These are phyloP conservation scores for Lampris incognitus DNA, from an alignment of 2,113 vertebrate species.

Conservation along the genomic window DNA sequence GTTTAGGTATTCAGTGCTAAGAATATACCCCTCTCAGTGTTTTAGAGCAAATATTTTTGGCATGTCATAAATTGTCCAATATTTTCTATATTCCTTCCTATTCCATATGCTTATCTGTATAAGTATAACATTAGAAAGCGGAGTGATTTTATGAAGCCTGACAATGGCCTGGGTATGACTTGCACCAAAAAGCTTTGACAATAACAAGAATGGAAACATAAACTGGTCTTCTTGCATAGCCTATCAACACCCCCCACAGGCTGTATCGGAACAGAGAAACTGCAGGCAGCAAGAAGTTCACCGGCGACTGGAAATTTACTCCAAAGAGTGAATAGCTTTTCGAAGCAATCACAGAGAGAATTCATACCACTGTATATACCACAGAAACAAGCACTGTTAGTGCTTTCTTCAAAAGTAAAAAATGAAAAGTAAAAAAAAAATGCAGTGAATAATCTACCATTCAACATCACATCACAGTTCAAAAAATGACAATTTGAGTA, in stretches of 20 bases:
- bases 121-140: conserved; percentile 19
- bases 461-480: neutral
- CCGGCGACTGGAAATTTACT: neutral
- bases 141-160: conserved; percentile 67
- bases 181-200: conserved; percentile 27
- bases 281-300: conserved; percentile 22
- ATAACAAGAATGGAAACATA: conserved; percentile 54
- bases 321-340: neutral
- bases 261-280: conserved; percentile 13
- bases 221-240: conserved; percentile 17
- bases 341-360: neutral
- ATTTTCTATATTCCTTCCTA: conserved; percentile 12
- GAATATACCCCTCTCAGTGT: conserved; percentile 50
- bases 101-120: conserved; percentile 31
- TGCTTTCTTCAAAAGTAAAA: neutral
- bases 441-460: neutral
- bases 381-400: neutral
- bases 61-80: conserved; percentile 58
- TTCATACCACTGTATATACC: neutral
- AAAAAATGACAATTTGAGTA: no score
- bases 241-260: conserved; percentile 43
- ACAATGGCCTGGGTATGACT: conserved; percentile 45
- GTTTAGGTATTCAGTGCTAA: conserved; percentile 32
- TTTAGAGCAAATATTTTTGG: conserved; percentile 60
- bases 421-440: neutral